These are phyloP conservation scores for Lasiurus cinereus DNA, from an alignment of 2,113 vertebrate genomes.

Conservation along the genomic window DNA sequence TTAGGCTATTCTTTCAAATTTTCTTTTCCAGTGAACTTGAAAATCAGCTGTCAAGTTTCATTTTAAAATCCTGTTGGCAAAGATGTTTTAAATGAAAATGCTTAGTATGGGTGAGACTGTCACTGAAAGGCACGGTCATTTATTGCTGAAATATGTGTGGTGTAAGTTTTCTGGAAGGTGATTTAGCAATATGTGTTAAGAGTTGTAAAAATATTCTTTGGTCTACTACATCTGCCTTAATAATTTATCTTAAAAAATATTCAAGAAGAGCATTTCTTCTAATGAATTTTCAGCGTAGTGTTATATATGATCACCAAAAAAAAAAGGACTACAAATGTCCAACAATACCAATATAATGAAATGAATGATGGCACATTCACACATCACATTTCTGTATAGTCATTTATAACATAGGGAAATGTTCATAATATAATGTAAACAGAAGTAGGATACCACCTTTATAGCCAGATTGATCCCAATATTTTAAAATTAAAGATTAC, in stretches of 20 bases:
- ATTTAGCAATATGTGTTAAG: not conserved
- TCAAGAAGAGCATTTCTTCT: slow-evolving; percentile 39
- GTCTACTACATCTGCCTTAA: slow-evolving; percentile 35
- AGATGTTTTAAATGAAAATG: slow-evolving; percentile 59
- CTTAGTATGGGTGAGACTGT: not conserved
- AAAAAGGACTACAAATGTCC: not conserved
- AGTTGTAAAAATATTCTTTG: slow-evolving; percentile 2
- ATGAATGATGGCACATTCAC: not conserved
- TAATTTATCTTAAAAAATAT: slow-evolving; percentile 46
- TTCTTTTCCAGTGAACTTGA: slow-evolving; percentile 74
- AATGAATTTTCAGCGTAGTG: not conserved
- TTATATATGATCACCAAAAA: slow-evolving; percentile 49
- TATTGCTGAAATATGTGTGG: not conserved
- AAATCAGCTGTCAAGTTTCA: slow-evolving; percentile 76
- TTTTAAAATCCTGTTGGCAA: slow-evolving; percentile 70
- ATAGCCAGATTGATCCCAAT: not conserved
- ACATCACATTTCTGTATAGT: slow-evolving; percentile 17
- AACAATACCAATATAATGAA: not conserved
- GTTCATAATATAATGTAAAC: not conserved
- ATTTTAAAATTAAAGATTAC: slow-evolving; percentile 60
- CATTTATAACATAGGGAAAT: not conserved
- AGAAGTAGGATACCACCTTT: not conserved
- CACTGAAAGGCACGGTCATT: not conserved
- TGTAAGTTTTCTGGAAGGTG: not conserved
- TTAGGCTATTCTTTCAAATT: slow-evolving; percentile 67